Base-by-base conservation (phyloP, 2,797 vertebrate species). In the Etheostoma nigrum region DNA sequence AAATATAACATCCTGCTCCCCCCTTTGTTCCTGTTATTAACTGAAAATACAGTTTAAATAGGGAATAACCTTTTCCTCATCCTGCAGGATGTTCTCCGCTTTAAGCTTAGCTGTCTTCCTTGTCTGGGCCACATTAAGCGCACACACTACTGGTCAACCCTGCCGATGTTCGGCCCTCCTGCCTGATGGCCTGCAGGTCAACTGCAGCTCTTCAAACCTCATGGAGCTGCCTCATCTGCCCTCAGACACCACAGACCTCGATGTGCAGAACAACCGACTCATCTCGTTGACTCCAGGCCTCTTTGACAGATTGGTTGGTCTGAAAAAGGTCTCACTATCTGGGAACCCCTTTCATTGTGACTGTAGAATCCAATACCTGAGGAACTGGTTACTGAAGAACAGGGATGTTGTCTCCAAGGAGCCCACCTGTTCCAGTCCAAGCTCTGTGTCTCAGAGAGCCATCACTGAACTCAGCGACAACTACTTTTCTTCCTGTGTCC, bases 321-420 rank as follows among this genome's bases (percentile, higher is more conserved):
- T 97, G 27, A 86, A 76, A 57, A 85, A 79, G 54, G 83, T 95
- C 33, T 93, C 92, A 1, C 87, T 97, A 5, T 91, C 93, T 1
- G 91, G 84, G n/a, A 97, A 97, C 78, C 94, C 92, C 1, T 95
- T 96, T 84, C 93, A 95, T 87, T 97, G 96, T 40, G 95, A 94
- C 86, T 96, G 96, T 71, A 60, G 76, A 23, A 96, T 96, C 69
- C 83, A 89, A 5, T 96, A 96, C 79, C 74, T 96, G 45, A 93
- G 92, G 73, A 86, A 81, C 83, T 97, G 96, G 96, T 74, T 96
- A 55, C 81, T 88, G 74, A 94, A 78, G 67, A 95, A 94, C 82
- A 72, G 19, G 57, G 90, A 25, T 0, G 14, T 76, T 5, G 67
- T 86, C 10, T 40, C 69, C 0, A 67, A 23, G 47, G 76, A 79